A percentile compares a stretch with the other conserved stretches of the same genome.
These are phyloP conservation scores for Oreochromis grahami DNA, from an alignment of 2,797 vertebrate species.

Conservation along the genomic window DNA sequence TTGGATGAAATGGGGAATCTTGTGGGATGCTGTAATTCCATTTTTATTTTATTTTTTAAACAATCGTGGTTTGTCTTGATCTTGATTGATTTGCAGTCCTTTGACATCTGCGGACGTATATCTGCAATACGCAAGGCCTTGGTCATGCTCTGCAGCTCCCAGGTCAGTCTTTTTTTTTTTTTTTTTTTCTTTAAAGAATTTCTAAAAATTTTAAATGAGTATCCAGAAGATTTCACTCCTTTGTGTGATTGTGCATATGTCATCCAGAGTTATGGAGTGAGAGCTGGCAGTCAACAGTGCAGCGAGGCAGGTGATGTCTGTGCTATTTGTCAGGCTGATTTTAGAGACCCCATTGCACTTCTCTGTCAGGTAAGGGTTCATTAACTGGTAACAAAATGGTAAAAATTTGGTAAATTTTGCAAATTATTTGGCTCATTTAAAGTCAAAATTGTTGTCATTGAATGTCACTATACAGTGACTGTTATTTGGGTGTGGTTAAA, in stretches of 20 bases:
- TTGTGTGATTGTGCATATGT: neutral
- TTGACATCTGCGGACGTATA: constrained; percentile 92
- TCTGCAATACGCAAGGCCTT: constrained; percentile 89
- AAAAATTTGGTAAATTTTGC: neutral
- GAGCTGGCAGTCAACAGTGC: constrained; percentile 94
- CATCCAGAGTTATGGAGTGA: constrained; percentile 86
- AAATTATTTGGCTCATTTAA: neutral
- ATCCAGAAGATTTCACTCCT: neutral
- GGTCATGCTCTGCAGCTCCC: constrained; percentile 89
- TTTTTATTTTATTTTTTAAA: neutral
- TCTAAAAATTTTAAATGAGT: neutral
- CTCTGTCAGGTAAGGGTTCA: constrained; percentile 86
- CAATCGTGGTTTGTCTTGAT: neutral
- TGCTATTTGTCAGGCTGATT: constrained; percentile 94
- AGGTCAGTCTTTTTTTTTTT: constrained; percentile 63
- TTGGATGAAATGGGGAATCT: neutral
- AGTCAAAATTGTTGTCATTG: neutral
- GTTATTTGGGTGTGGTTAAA: neutral
- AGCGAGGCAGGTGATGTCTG: constrained; percentile 92
- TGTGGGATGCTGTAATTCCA: neutral
- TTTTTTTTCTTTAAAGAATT: neutral
- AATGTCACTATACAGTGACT: neutral
- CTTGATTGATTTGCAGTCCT: constrained; percentile 81
- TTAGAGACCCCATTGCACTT: constrained; percentile 91
- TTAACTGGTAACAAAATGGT: neutral